Conservation (phyloP, 1,140 invertebrate genomes). For the Drosophila baimaii region DNA sequence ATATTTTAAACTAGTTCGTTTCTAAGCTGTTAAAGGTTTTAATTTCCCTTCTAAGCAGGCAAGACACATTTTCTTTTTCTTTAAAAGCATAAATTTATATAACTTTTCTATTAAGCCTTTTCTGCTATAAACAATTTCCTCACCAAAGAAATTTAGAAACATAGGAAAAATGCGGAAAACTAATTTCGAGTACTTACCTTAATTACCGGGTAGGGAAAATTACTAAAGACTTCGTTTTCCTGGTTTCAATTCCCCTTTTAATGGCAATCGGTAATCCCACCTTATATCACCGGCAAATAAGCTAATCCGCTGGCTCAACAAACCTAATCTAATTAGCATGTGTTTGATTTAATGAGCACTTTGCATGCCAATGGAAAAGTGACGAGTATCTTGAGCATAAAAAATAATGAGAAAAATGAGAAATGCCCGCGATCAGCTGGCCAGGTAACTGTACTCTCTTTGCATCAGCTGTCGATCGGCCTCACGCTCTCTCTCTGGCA, state of each 20-base stretch:
- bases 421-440: conserved; percentile 57
- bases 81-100: background rate
- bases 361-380: conserved; percentile 80
- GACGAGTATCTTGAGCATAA: conserved; percentile 65
- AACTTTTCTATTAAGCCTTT: too few species aligned
- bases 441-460: conserved; percentile 19
- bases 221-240: conserved; percentile 4
- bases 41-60: background rate
- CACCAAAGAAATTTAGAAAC: background rate
- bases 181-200: background rate
- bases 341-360: conserved; percentile 69
- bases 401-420: conserved; percentile 2
- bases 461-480: conserved; percentile 43
- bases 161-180: conserved; percentile 3
- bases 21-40: too few species aligned
- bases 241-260: conserved; percentile 2
- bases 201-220: background rate
- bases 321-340: conserved; percentile 67
- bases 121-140: background rate
- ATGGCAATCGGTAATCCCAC: background rate
- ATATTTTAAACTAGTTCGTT: too few species aligned
- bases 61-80: background rate
- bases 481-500: conserved; percentile 12
- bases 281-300: conserved; percentile 17
- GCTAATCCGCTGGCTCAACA: conserved; percentile 50